Evolutionary conservation across 2,888 invertebrate genomes (phyloP).

Genomic region (Meta bourneti): DNA sequence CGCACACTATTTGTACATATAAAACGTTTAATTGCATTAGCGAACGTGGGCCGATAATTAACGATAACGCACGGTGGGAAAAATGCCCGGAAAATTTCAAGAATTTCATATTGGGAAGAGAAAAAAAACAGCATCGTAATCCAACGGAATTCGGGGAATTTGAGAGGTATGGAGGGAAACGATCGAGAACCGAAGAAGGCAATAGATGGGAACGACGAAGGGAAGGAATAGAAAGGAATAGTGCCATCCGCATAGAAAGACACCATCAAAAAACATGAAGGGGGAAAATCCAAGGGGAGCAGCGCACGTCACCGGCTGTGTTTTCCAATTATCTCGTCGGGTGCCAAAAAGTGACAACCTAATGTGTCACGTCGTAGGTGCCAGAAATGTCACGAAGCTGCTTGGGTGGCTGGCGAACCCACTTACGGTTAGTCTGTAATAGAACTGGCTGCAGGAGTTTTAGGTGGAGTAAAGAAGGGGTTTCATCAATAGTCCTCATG

Average conservation of each 20-base stretch:
- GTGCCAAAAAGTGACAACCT: slow-evolving; percentile 69
- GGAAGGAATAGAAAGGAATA: not conserved
- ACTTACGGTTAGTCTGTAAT: slow-evolving; percentile 53
- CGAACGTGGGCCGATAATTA: not conserved
- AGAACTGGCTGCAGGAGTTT: slow-evolving; percentile 17
- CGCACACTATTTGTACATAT: not conserved
- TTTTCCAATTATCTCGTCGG: slow-evolving; percentile 65
- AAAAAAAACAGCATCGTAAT: not conserved
- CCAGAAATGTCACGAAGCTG: slow-evolving; percentile 55
- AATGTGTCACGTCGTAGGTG: slow-evolving; percentile 67
- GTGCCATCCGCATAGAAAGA: not conserved
- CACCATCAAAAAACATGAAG: slow-evolving; percentile 60
- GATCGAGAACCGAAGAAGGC: not conserved
- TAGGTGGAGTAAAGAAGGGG: not conserved
- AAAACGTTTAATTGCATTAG: slow-evolving; percentile 1
- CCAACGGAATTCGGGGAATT: not conserved
- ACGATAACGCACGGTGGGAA: not conserved
- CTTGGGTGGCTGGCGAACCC: not conserved
- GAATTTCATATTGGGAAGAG: slow-evolving; percentile 31
- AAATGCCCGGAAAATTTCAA: slow-evolving; percentile 17
- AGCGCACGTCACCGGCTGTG: slow-evolving; percentile 25
- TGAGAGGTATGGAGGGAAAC: not conserved
- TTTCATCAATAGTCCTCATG: slow-evolving; percentile 17
- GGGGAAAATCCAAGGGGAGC: slow-evolving; percentile 27
- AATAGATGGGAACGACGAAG: slow-evolving; percentile 17